These are phyloP conservation scores for Hemichromis elongatus DNA, from an alignment of 2,113 vertebrate species.

Conservation along the genomic window DNA sequence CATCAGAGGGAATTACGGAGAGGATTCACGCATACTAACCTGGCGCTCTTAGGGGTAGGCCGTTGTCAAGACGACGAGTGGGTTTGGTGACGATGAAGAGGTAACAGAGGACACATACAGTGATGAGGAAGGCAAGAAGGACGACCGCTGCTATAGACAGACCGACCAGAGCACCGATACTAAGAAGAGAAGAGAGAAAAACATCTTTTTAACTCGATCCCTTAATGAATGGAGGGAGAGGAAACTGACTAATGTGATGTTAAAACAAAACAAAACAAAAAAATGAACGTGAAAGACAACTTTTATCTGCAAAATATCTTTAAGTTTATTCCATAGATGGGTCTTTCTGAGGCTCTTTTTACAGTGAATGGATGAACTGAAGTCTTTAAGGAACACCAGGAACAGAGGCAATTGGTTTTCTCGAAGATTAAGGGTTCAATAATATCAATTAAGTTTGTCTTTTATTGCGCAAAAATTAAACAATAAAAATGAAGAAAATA, in stretches of 20 bases:
- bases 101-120: constrained; percentile 89
- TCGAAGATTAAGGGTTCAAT: accelerated
- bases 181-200: constrained; percentile 35
- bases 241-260: background rate
- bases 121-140: constrained; percentile 88
- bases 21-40: constrained; percentile 64
- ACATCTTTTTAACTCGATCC: background rate
- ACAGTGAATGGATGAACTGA: background rate
- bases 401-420: background rate
- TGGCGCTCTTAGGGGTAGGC: constrained; percentile 78
- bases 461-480: background rate
- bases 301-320: background rate
- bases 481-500: background rate
- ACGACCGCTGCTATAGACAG: constrained; percentile 87
- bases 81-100: constrained; percentile 91
- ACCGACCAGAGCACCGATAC: constrained; percentile 86
- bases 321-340: background rate
- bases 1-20: background rate
- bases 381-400: background rate
- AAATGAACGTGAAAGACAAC: background rate
- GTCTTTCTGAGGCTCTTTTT: background rate
- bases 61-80: constrained; percentile 82
- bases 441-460: background rate
- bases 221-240: background rate
- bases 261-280: no score